Conservation (phyloP, 2,113 vertebrate species). For the Potamarius usumacintae region DNA sequence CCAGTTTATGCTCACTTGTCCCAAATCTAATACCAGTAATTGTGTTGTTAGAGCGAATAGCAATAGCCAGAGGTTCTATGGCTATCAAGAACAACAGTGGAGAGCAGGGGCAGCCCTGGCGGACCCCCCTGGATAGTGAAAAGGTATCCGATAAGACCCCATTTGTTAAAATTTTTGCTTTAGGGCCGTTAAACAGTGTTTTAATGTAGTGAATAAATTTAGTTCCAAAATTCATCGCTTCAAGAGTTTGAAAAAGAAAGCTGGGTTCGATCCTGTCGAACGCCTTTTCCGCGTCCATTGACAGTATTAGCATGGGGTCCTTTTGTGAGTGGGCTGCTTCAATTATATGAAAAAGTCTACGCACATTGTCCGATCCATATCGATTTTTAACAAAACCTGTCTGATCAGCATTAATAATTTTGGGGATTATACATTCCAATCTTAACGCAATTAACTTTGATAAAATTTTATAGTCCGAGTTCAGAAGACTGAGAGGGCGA, state of each 20-base stretch:
- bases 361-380: too few relatives aligned
- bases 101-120: background rate
- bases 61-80: slow-evolving; percentile 14
- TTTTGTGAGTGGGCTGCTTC: background rate
- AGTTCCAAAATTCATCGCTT: slow-evolving; percentile 14
- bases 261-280: slow-evolving; percentile 3
- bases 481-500: background rate
- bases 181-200: background rate
- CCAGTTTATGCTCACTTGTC: background rate
- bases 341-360: background rate
- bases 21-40: background rate
- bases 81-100: background rate
- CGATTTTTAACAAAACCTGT: background rate
- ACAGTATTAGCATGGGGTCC: background rate
- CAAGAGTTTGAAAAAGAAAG: background rate
- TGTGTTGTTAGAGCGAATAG: background rate
- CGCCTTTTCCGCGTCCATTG: slow-evolving; percentile 11
- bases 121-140: background rate
- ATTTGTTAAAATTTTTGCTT: background rate
- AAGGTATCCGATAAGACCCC: background rate
- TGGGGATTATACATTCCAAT: background rate
- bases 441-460: background rate
- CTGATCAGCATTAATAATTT: slow-evolving; percentile 22
- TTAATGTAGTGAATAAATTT: background rate
- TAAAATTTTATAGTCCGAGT: slow-evolving; percentile 17